Base-by-base conservation (phyloP, 1,140 invertebrate species). In the Drosophila jambulina region DNA sequence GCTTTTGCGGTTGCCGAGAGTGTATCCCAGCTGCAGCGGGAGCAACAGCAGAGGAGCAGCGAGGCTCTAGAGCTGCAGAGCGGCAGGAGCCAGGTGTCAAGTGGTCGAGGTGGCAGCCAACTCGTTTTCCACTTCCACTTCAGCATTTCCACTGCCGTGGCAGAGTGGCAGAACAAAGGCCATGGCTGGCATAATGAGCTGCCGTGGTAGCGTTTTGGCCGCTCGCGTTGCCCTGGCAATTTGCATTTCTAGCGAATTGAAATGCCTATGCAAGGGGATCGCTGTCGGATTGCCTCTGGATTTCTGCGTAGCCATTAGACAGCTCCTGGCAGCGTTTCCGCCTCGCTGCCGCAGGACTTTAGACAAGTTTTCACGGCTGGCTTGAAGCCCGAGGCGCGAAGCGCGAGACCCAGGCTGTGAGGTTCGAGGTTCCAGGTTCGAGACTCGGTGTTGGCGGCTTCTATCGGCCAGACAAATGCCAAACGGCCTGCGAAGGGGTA, bases 271-370 rank as follows among this genome's bases (percentile, higher is more conserved):
- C 61, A 84, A 49, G 84, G 67, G 76, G 61, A 86, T 87, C 68
- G 75, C 75, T 56, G 42, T 68, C 21, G 60, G 65, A 68, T 78
- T 67, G 65, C 65, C 59, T 45, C 54, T 49, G 74, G 59, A 65
- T 72, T 77, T 69, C 63, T 81, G 84, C 84, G 84, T 88, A 88
- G 85, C 84, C 84, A 88, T 88, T 88, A 90, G 84, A 88, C 84
- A 88, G 85, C 74, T 84, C 63, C 80, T 88, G 74, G 85, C 77
- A 81, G 69, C 43, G 54, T 75, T 88, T 88, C 84, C 84, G 84
- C 80, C 65, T 62, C 43, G 65, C 72, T 71, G 74, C 75, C 77
- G 56, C 67, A 61, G 67, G 76, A 74, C 67, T 87, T 88, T 83
- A 88, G 83, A 88, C 83, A 87, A 87, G 77, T 84, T 87, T 86